phyloP scores from a whole-genome alignment of 2,113 vertebrate genomes.

The Neogobius melanostomus region DNA sequence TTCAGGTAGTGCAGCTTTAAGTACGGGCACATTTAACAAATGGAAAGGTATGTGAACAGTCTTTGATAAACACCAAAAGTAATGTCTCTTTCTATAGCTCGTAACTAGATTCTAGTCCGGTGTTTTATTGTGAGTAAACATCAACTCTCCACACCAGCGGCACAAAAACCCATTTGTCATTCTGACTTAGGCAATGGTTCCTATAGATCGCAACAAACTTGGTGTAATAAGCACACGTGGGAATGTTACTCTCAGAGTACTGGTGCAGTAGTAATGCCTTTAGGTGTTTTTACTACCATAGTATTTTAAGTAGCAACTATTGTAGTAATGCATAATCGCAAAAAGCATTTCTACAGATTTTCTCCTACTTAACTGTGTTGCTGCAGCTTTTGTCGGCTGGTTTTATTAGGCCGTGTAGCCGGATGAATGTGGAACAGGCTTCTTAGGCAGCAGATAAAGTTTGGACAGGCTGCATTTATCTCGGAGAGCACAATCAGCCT shows the following conservation, averaged over 20 bases:
- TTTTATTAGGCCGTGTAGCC: conserved; percentile 3
- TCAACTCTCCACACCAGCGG: background rate
- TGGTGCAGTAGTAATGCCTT: background rate
- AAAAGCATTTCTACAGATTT: too few relatives aligned
- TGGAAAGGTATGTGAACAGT: too few relatives aligned
- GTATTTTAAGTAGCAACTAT: too few relatives aligned
- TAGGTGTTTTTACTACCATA: too few relatives aligned
- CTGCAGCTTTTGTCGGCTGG: background rate
- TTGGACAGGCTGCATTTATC: conserved; percentile 48
- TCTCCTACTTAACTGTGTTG: too few relatives aligned
- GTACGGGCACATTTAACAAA: too few relatives aligned
- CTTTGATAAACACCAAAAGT: background rate
- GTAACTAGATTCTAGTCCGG: background rate
- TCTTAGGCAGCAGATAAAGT: conserved; percentile 19
- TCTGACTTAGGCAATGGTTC: background rate
- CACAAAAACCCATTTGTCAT: background rate
- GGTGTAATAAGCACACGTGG: background rate
- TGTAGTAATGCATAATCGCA: too few relatives aligned
- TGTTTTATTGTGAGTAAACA: background rate
- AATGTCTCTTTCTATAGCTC: too few relatives aligned
- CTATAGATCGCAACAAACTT: background rate
- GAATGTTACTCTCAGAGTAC: background rate
- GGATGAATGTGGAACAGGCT: too few relatives aligned
- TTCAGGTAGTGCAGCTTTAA: too few relatives aligned
- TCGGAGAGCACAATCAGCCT: conserved; percentile 43